Percentiles rank a stretch among this genome's conserved stretches.
phyloP scores from a whole-genome alignment of 2,888 invertebrate species.

The Calameuta pallipes region DNA sequence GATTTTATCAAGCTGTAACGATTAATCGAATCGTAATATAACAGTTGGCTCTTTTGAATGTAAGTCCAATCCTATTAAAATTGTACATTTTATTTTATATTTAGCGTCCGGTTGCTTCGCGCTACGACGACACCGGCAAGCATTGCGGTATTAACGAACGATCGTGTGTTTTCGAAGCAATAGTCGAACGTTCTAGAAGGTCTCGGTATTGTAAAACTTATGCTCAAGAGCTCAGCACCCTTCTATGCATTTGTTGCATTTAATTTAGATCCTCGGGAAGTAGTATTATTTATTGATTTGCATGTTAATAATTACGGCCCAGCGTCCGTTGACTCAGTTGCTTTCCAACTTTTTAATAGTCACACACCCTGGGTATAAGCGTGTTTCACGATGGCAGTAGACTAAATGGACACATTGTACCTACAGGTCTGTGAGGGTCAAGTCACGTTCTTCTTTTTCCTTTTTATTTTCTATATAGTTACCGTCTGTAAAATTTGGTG shows the following conservation, averaged over 20 bases:
- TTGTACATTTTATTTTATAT: background rate
- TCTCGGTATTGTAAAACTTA: background rate
- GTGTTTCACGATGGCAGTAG: too few species aligned
- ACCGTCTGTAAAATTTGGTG: background rate
- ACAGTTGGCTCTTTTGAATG: background rate
- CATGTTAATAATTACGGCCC: background rate
- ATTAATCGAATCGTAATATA: background rate
- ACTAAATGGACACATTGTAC: too few species aligned
- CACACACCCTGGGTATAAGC: too few species aligned
- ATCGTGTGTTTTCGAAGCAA: background rate
- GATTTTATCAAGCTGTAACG: background rate
- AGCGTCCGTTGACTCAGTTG: background rate
- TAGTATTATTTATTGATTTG: background rate
- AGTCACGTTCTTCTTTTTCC: background rate
- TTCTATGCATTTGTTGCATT: background rate
- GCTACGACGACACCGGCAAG: background rate
- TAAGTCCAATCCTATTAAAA: background rate
- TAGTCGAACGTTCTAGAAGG: background rate
- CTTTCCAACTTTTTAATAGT: background rate
- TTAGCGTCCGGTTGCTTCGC: background rate
- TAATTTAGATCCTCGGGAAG: background rate
- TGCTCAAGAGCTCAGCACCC: background rate
- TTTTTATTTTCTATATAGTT: background rate
- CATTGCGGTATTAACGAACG: background rate
- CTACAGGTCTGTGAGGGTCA: too few species aligned